Conservation (phyloP, 2,113 vertebrate species). For the Hypomesus transpacificus region DNA sequence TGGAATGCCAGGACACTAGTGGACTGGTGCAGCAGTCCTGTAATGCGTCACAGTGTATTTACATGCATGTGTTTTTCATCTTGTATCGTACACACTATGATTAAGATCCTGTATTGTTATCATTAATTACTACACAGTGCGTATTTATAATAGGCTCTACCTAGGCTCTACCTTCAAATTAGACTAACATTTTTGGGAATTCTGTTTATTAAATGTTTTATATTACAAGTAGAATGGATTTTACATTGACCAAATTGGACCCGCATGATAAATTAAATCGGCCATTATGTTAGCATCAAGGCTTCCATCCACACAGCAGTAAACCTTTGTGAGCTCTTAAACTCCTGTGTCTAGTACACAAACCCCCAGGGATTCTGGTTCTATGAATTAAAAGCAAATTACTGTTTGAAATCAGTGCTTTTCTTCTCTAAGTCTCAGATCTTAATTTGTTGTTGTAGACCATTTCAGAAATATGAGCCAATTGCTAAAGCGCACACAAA, state of each 20-base stretch:
- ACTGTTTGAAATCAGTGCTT: slow-evolving; percentile 48
- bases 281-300: slow-evolving; percentile 44
- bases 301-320: slow-evolving; percentile 45
- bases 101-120: background rate
- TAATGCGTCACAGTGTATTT: too few relatives aligned
- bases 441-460: slow-evolving; percentile 73
- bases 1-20: too few relatives aligned
- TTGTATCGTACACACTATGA: background rate
- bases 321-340: slow-evolving; percentile 46
- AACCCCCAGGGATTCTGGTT: slow-evolving; percentile 51
- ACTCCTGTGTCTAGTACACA: slow-evolving; percentile 50
- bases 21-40: too few relatives aligned
- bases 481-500: slow-evolving; percentile 66
- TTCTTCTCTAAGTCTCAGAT: slow-evolving; percentile 53
- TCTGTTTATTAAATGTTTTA: background rate
- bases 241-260: slow-evolving; percentile 35
- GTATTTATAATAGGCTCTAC: slow-evolving; percentile 2
- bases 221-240: slow-evolving; percentile 34
- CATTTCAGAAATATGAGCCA: slow-evolving; percentile 78
- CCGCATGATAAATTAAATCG: slow-evolving; percentile 33
- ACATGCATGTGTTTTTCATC: too few relatives aligned
- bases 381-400: slow-evolving; percentile 59
- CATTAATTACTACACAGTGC: slow-evolving; percentile 1
- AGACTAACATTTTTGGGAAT: slow-evolving; percentile 18
- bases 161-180: slow-evolving; percentile 24